phyloP scores from a whole-genome alignment of 2,888 invertebrate genomes.

The Falcaria lacertinaria region DNA sequence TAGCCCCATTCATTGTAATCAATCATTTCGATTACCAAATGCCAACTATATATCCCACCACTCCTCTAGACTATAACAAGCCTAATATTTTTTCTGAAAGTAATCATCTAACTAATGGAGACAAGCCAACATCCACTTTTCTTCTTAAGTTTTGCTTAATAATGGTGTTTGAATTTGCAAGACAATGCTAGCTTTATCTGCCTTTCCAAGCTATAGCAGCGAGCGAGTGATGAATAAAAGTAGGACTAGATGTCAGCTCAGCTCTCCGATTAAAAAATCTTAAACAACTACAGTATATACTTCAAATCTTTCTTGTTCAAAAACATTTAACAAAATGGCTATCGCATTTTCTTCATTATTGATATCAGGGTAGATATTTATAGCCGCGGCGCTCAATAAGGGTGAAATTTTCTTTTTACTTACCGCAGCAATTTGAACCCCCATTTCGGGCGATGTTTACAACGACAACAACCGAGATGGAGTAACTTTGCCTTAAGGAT shows the following conservation, averaged over 20 bases:
- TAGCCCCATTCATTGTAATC: constrained; percentile 21
- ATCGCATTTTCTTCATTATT: no score
- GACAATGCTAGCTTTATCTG: neutral
- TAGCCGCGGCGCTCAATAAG: neutral
- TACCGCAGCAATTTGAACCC: neutral
- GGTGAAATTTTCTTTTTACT: neutral
- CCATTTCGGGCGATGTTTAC: neutral
- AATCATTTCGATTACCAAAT: constrained; percentile 28
- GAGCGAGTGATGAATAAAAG: neutral
- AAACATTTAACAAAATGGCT: no score
- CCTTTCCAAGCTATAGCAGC: neutral
- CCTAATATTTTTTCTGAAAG: constrained; percentile 9
- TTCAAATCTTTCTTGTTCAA: no score
- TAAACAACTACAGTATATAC: no score
- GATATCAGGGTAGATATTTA: no score
- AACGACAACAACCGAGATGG: constrained; percentile 10
- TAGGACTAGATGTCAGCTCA: no score
- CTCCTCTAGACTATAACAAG: constrained; percentile 2
- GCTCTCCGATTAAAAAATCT: no score
- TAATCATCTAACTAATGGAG: constrained; percentile 1
- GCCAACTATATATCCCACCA: constrained; percentile 17
- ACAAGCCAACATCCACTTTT: neutral
- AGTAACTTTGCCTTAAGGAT: constrained; percentile 10
- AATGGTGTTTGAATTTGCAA: neutral
- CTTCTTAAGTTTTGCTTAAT: neutral